Evolutionary conservation across 2,888 invertebrate species (phyloP), one percentile per base, ranked within the genome.

Genomic region (Lithophane leautieri): DNA sequence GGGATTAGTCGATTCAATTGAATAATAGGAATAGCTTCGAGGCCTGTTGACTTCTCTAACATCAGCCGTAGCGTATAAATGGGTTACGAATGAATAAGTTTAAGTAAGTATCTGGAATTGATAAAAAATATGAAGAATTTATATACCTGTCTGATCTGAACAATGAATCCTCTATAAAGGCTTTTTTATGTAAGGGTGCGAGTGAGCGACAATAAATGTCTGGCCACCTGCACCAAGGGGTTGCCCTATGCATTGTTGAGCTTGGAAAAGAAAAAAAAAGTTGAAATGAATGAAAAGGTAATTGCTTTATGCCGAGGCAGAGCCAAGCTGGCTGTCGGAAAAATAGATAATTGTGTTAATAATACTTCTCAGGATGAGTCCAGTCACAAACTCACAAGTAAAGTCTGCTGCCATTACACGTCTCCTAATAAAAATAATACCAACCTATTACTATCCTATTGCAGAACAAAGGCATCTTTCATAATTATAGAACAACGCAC

Each of bases 21-120:
- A 71, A 76, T 78, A 76, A 79, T 76, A 79, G 34, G 22, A 42
- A 44, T 60, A 11, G 22, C 14, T 52, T 52, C 14, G 22, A 52
- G 50, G 44, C 47, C 71, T 70, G 14, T 78, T 70, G 42, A 50
- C 22, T 52, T 74, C 14, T 40, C 14, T 58, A 12, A 47, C 40
- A 60, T 28, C 56, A 40, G 25, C 25, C 8, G 19, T 50, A 56
- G 34, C 28, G 16, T 12, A 34, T 34, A 34, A 73, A 74, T 47
- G 12, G 34, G 16, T 74, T 58, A 58, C n/a, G 47, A 42, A 28
- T 8, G 14, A 47, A 40, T 40, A 44, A 4, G 34, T 34, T 34
- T 4, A 34, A 34, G 34, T 63, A 19, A 2, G 34, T 4, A 34
- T n/a, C n/a, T n/a, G 34, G 14, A 52, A 40, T 54, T 6, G 34